These are phyloP conservation scores for Caenorhabditis japonica DNA, from an alignment of 2,888 invertebrate species.

Conservation along the genomic window DNA sequence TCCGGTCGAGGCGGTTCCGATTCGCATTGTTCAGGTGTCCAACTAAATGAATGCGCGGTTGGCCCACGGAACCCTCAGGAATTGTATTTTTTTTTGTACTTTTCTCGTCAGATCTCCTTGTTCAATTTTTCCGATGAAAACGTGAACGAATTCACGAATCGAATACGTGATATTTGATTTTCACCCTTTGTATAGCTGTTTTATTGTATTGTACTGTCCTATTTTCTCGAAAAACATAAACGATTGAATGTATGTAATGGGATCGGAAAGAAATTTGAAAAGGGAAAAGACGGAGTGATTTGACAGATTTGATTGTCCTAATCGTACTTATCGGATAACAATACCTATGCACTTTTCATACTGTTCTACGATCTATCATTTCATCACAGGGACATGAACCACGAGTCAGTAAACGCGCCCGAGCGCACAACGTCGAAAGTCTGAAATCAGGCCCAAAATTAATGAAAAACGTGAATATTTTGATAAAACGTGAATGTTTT, in stretches of 20 bases:
- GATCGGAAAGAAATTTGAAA: neutral
- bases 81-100: slow-evolving; percentile 1
- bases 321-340: slow-evolving; percentile 11
- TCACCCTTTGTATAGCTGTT: too few species aligned
- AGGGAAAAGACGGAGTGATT: neutral
- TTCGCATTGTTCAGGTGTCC: slow-evolving; percentile 47
- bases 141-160: too few species aligned
- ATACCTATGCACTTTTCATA: too few species aligned
- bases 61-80: slow-evolving; percentile 19
- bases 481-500: too few species aligned
- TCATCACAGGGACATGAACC: too few species aligned
- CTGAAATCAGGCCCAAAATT: too few species aligned
- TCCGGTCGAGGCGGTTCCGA: slow-evolving; percentile 42
- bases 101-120: neutral
- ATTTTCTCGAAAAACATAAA: slow-evolving; percentile 3
- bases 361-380: too few species aligned
- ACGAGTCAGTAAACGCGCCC: too few species aligned
- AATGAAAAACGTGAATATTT: too few species aligned
- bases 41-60: slow-evolving; percentile 1
- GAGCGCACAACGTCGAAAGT: too few species aligned
- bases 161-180: too few species aligned
- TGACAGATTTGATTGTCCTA: too few species aligned
- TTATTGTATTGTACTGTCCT: neutral
- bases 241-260: neutral
- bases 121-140: neutral